Percentiles rank a stretch among this genome's conserved stretches.
phyloP scores from a whole-genome alignment of 2,888 invertebrate species.

The Latheticus oryzae region DNA sequence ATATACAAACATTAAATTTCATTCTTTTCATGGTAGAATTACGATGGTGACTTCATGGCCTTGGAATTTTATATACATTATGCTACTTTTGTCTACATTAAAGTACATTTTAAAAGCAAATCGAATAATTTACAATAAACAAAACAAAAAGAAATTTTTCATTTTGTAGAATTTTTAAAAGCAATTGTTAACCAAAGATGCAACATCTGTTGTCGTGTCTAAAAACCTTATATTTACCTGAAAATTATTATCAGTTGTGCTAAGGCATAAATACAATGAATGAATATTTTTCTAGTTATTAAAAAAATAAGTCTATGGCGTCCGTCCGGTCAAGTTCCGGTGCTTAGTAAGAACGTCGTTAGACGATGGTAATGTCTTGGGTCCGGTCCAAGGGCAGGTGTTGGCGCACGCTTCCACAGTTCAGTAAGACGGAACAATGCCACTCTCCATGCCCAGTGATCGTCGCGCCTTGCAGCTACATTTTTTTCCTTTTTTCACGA shows the following conservation, averaged over 20 bases:
- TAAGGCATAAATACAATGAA: conserved; percentile 22
- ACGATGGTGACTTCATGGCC: conserved; percentile 39
- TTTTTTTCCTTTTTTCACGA: too few species aligned
- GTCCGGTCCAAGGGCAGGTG: conserved; percentile 58
- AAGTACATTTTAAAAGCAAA: conserved; percentile 16
- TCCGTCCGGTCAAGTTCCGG: conserved; percentile 40
- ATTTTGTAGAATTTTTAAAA: conserved; percentile 22
- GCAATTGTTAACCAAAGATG: conserved; percentile 17
- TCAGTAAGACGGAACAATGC: conserved; percentile 64
- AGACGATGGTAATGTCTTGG: conserved; percentile 45
- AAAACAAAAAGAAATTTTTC: too few species aligned
- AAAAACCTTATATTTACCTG: conserved; percentile 24
- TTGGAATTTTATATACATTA: conserved; percentile 36
- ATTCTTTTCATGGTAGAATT: conserved; percentile 44
- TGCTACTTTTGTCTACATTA: conserved; percentile 18
- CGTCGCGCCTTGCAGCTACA: conserved; percentile 62
- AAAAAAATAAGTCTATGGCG: conserved; percentile 22
- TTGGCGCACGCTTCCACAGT: conserved; percentile 64
- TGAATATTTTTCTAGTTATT: conserved; percentile 20
- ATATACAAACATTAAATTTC: conserved; percentile 39
- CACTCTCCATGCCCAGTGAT: conserved; percentile 61
- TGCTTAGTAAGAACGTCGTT: conserved; percentile 37
- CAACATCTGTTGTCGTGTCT: conserved; percentile 28
- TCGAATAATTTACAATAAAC: conserved; percentile 7
- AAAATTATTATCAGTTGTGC: conserved; percentile 16